Percentiles rank a stretch among this genome's conserved stretches.
Evolutionary conservation across 2,113 vertebrate species (phyloP).

Genomic region (Carassius carassius): DNA sequence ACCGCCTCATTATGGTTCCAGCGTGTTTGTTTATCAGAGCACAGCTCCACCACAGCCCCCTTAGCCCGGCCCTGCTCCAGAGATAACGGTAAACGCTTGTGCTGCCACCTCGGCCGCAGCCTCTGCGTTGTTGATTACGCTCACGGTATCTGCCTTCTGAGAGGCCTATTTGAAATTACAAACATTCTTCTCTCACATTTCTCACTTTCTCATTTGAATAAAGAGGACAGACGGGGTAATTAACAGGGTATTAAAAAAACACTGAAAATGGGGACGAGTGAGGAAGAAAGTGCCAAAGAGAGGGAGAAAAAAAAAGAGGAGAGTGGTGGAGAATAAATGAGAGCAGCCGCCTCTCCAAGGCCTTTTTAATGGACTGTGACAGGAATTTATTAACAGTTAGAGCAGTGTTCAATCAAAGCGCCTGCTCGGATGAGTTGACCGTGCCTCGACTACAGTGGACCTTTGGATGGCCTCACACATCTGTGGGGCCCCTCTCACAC

Average conservation of each 20-base stretch:
- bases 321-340: constrained; percentile 80
- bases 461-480: constrained; percentile 35
- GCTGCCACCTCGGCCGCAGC: constrained; percentile 37
- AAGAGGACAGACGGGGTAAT: constrained; percentile 77
- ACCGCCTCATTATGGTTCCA: constrained; percentile 35
- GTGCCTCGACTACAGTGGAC: constrained; percentile 55
- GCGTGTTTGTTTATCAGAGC: constrained; percentile 68
- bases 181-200: constrained; percentile 73
- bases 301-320: constrained; percentile 48
- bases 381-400: constrained; percentile 83
- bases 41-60: constrained; percentile 47
- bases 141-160: constrained; percentile 54
- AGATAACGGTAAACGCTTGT: constrained; percentile 62
- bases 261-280: constrained; percentile 32
- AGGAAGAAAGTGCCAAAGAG: constrained; percentile 44
- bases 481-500: constrained; percentile 19
- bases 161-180: constrained; percentile 70
- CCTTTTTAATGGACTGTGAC: constrained; percentile 81
- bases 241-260: constrained; percentile 74
- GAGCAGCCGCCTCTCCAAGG: constrained; percentile 79
- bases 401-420: constrained; percentile 79
- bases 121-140: constrained; percentile 60
- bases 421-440: constrained; percentile 59
- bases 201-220: constrained; percentile 76
- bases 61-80: constrained; percentile 55